Percentiles rank a stretch among this genome's conserved stretches.
Evolutionary conservation across 2,888 invertebrate genomes (phyloP).

Genomic region (Folsomia manolachei): DNA sequence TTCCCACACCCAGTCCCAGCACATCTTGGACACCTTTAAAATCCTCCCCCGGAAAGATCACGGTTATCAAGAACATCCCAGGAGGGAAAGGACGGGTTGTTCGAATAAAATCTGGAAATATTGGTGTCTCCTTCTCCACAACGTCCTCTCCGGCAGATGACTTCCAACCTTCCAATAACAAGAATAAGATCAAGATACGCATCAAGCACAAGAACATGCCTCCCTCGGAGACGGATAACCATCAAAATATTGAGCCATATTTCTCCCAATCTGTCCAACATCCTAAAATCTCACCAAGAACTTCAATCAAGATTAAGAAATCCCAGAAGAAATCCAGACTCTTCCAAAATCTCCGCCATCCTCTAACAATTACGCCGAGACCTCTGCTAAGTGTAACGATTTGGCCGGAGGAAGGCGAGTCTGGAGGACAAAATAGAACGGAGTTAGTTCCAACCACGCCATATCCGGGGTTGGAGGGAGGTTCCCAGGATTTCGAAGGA

Average conservation of each 20-base stretch:
- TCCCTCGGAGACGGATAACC: background rate
- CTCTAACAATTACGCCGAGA: constrained; percentile 24
- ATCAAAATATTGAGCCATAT: background rate
- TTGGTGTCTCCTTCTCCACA: background rate
- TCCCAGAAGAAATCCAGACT: background rate
- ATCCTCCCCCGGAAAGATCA: background rate
- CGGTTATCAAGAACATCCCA: background rate
- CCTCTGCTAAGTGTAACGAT: constrained; percentile 25
- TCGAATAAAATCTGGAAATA: background rate
- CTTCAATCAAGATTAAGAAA: background rate
- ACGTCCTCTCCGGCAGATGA: background rate
- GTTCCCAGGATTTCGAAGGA: background rate
- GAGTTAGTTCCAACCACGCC: too few species aligned
- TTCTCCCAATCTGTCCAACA: background rate
- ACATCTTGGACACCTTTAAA: too few species aligned
- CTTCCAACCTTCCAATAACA: too few species aligned
- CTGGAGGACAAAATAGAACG: background rate
- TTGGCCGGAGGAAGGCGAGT: background rate
- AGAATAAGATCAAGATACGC: background rate
- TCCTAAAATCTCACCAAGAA: background rate
- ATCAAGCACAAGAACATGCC: background rate
- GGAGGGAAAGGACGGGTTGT: background rate
- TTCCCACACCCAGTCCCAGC: background rate
- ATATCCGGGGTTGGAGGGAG: background rate
- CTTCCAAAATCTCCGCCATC: background rate